Evolutionary conservation across 2,113 vertebrate genomes (phyloP), one percentile per base, ranked within the genome.

Genomic region (Ifrita kowaldi): DNA sequence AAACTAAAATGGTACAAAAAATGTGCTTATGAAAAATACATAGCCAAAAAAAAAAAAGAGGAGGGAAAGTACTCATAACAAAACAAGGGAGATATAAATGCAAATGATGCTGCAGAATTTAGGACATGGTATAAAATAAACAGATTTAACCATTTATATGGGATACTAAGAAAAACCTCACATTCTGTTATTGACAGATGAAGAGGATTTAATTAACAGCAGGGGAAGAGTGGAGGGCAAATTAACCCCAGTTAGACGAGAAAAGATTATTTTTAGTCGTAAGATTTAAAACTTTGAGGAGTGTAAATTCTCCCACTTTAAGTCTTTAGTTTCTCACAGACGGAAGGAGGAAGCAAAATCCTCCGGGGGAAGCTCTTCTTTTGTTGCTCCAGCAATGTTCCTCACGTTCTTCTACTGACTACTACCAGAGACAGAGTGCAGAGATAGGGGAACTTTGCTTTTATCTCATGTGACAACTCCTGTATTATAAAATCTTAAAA

Each of bases 121-220:
- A n/a, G 70, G 87, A 62, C 33, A 62, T 13, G 35, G 17, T 49
- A 64, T n/a, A 86, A 88, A 96, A 94, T 55, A 92, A 89, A 93
- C 55, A 73, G 42, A 92, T 88, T 86, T 73, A 78, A 82, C 77
- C 39, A 55, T 78, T 70, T 85, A 42, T 67, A 32, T 37, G 17
- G n/a, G 46, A 87, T 50, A 73, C 69, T 57, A 65, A 69, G 49
- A 93, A 91, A 93, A 96, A 65, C 23, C 35, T 78, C 76, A 68
- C 63, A 68, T 71, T 84, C 44, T 68, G 30, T 76, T 92, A 57
- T 44, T 46, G 63, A 65, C 84, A 93, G 63, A 73, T 80, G 90
- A 96, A 94, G 90, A 68, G 46, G 85, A 95, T 79, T 96, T 87
- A 80, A 88, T 83, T 92, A 84, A 62, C 35, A 80, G 42, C 30